phyloP scores from a whole-genome alignment of 2,797 vertebrate species.

The Notolepis coatsorum region DNA sequence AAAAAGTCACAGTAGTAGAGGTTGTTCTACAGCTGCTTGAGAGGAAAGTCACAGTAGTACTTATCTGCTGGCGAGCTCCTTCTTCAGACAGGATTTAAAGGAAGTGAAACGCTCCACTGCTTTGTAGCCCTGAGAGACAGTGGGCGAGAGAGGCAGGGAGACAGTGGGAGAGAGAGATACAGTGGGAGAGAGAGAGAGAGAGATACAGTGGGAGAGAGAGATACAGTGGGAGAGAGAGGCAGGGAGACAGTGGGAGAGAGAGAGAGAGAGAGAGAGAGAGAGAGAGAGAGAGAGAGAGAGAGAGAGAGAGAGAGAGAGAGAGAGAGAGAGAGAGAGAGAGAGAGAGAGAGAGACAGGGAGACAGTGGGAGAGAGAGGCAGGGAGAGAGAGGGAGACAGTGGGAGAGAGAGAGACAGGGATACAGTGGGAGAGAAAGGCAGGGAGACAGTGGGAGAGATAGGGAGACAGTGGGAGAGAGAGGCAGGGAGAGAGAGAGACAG shows the following conservation, averaged over 20 bases:
- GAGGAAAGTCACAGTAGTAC: constrained; percentile 43
- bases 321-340: not conserved
- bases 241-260: not conserved
- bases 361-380: not conserved
- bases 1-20: too few relatives aligned
- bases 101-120: constrained; percentile 90
- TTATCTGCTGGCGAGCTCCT: constrained; percentile 91
- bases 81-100: constrained; percentile 97
- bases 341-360: not conserved
- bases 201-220: not conserved
- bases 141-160: too few relatives aligned
- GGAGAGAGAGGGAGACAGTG: not conserved
- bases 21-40: too few relatives aligned
- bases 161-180: constrained; percentile 9
- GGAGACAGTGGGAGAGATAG: not conserved
- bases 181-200: not conserved
- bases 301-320: not conserved
- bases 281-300: not conserved
- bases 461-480: not conserved
- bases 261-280: constrained; percentile 1
- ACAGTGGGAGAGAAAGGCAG: not conserved
- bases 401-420: not conserved
- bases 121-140: constrained; percentile 90
- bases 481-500: constrained; percentile 7
- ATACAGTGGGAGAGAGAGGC: not conserved